Conservation (phyloP, 2,797 vertebrate species). For the Thaleichthys pacificus region DNA sequence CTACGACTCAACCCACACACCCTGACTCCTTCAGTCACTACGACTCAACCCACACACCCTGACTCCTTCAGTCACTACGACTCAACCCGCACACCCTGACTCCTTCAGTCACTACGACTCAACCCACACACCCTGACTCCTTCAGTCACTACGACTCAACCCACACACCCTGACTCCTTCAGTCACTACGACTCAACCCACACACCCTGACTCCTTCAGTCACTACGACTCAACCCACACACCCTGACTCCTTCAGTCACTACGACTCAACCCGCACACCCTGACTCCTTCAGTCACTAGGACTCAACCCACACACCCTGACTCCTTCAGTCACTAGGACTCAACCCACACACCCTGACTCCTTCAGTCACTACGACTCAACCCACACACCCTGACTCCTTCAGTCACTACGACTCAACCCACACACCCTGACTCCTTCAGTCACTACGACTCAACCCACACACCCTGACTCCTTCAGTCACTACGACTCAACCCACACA, state of each 20-base stretch:
- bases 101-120: slow-evolving; percentile 44
- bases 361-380: slow-evolving; percentile 32
- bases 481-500: too few species aligned
- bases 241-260: too few species aligned
- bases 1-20: slow-evolving; percentile 31
- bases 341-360: slow-evolving; percentile 44
- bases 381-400: too few species aligned
- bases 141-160: slow-evolving; percentile 15
- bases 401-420: too few species aligned
- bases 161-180: slow-evolving; percentile 18
- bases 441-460: too few species aligned
- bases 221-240: slow-evolving; percentile 32
- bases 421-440: too few species aligned
- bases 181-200: slow-evolving; percentile 27
- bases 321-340: neutral
- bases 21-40: slow-evolving; percentile 45
- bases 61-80: slow-evolving; percentile 32
- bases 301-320: slow-evolving; percentile 34
- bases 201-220: neutral
- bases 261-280: slow-evolving; percentile 31
- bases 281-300: too few species aligned
- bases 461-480: too few species aligned
- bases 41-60: slow-evolving; percentile 38
- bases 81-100: slow-evolving; percentile 38
- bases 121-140: too few species aligned